Conservation (phyloP, 1,140 invertebrate genomes). For the Zaprionus ornatus region DNA sequence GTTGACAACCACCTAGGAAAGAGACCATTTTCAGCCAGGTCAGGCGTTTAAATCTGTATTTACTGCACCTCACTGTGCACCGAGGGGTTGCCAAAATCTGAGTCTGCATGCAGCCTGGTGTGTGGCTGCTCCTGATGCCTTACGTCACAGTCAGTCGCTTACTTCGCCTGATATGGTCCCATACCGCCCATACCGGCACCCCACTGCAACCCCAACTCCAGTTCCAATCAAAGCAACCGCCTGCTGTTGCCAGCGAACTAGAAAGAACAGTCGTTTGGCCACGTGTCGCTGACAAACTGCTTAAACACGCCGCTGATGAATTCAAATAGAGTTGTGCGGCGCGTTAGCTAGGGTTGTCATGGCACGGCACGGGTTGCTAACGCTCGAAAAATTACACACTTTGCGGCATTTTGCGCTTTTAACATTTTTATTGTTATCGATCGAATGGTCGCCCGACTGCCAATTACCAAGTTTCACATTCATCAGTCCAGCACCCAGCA, state of each 20-base stretch:
- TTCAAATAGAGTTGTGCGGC: conserved; percentile 57
- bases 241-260: conserved; percentile 74
- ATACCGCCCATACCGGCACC: too few relatives aligned
- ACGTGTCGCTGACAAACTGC: conserved; percentile 80
- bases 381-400: conserved; percentile 71
- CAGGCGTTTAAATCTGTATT: conserved; percentile 75
- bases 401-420: conserved; percentile 82
- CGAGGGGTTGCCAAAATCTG: conserved; percentile 34
- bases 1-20: conserved; percentile 53
- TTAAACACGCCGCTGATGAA: conserved; percentile 79
- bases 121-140: conserved; percentile 50
- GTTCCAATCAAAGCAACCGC: conserved; percentile 49
- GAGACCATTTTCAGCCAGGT: conserved; percentile 45
- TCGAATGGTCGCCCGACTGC: conserved; percentile 70
- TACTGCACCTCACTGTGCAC: conserved; percentile 65
- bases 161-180: neutral
- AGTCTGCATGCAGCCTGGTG: neutral
- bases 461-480: conserved; percentile 65
- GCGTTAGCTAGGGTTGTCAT: conserved; percentile 25
- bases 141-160: conserved; percentile 49
- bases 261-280: conserved; percentile 64
- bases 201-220: neutral
- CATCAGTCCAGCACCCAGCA: conserved; percentile 27
- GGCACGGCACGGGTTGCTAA: neutral
- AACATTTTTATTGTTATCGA: conserved; percentile 80